Evolutionary conservation across 2,113 vertebrate genomes (phyloP).

Genomic region (Tor tambroides): DNA sequence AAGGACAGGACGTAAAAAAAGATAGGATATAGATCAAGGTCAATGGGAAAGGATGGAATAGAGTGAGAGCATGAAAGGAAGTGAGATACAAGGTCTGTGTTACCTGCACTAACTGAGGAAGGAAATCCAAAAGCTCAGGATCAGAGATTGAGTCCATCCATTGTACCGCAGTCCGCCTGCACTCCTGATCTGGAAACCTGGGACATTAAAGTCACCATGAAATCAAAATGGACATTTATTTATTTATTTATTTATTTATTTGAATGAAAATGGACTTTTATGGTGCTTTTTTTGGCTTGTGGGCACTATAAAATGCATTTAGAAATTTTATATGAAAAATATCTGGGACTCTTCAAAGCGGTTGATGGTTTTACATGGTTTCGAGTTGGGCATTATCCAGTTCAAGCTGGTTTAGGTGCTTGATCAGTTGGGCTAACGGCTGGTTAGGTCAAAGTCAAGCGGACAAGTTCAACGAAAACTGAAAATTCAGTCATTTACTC

Average conservation of each 20-base stretch:
- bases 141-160: slow-evolving; percentile 96
- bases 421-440: not conserved
- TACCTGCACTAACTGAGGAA: slow-evolving; percentile 97
- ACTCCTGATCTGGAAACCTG: slow-evolving; percentile 96
- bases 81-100: not conserved
- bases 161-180: slow-evolving; percentile 91
- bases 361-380: no score
- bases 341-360: no score
- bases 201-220: not conserved
- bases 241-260: no score
- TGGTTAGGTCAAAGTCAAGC: not conserved
- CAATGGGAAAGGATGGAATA: not conserved
- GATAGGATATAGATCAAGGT: not conserved
- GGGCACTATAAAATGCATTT: no score
- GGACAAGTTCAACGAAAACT: not conserved
- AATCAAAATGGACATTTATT: not conserved
- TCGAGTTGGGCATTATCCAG: not conserved
- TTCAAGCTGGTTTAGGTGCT: not conserved
- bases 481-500: not conserved
- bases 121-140: slow-evolving; percentile 90
- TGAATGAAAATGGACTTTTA: not conserved
- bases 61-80: slow-evolving; percentile 60
- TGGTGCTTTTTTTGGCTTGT: not conserved
- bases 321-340: no score
- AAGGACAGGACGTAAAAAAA: not conserved